Evolutionary conservation across 2,113 vertebrate species (phyloP), one percentile per base, ranked within the genome.

Genomic region (Eclectus roratus): DNA sequence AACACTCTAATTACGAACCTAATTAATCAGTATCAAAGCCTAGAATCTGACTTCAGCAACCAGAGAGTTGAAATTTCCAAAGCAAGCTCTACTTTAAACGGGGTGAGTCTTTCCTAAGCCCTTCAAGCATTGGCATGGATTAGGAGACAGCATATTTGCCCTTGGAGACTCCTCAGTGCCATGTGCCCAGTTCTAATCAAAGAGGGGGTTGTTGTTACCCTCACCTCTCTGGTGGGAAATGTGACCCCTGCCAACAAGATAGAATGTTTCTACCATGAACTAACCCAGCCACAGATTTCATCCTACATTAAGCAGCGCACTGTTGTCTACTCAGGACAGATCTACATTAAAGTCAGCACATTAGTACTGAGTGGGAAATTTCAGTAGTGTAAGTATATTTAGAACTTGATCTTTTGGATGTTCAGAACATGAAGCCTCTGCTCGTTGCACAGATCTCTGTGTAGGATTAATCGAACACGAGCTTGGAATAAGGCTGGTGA

Each of bases 61-160:
- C 99, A 99, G 91, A 98, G 98, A 81, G 91, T 98, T 96, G 99
- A 99, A 97, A 98, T 99, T 95, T 99, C 98, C 98, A 99, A 99
- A 98, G 99, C 98, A 90, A 99, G 99, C 97, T 98, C 98, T 96
- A 98, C 99, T 80, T 99, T 99, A 95, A 99, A 99, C n/a, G 99
- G 99, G 89, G 99, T 99, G 97, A 97, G 98, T 90, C 7, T 71
- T 95, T 11, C 23, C 23, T 35, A 52, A 78, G 53, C 55, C 31
- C 1, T 72, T 69, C 10, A 6, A 52, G 3, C 52, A 47, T 3
- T 0, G 0, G 33, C 56, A 35, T 58, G 3, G 0, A 68, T 72
- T 69, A 29, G 27, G 55, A 70, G 29, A 41, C 47, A 53, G 44
- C 18, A 60, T 21, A 19, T 56, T 69, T 58, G 41, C 55, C 33